phyloP scores from a whole-genome alignment of 2,888 invertebrate species.

The Perizoma affinitatum region DNA sequence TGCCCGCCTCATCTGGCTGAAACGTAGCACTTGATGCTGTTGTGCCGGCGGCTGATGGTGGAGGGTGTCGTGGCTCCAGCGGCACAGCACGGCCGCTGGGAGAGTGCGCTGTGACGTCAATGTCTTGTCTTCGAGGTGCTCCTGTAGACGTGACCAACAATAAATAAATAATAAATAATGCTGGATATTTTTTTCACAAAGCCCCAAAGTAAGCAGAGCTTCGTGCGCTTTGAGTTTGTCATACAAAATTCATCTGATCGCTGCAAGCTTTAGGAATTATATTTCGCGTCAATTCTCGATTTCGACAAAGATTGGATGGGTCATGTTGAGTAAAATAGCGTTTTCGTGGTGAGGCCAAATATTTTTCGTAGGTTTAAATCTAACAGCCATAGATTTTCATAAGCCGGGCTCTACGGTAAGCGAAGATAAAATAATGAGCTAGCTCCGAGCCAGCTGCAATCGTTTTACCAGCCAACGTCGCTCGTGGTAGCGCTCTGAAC shows the following conservation, averaged over 20 bases:
- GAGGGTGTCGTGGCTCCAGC: slow-evolving; percentile 82
- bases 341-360: slow-evolving; percentile 1
- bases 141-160: slow-evolving; percentile 72
- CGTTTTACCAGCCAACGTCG: slow-evolving; percentile 22
- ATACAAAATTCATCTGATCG: too few relatives aligned
- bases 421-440: slow-evolving; percentile 29
- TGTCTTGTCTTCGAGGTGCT: slow-evolving; percentile 90
- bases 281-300: not conserved
- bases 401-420: slow-evolving; percentile 22
- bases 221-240: too few relatives aligned
- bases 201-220: too few relatives aligned
- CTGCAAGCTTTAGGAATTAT: too few relatives aligned
- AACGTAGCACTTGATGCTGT: slow-evolving; percentile 95
- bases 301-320: not conserved
- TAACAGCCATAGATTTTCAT: slow-evolving; percentile 24
- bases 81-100: slow-evolving; percentile 92
- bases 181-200: too few relatives aligned
- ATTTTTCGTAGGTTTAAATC: slow-evolving; percentile 19
- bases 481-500: slow-evolving; percentile 13
- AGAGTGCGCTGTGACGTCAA: slow-evolving; percentile 95
- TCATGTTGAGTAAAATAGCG: too few relatives aligned
- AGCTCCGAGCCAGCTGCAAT: slow-evolving; percentile 8
- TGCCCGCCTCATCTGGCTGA: slow-evolving; percentile 98
- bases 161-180: too few relatives aligned
- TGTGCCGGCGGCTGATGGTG: slow-evolving; percentile 93